Evolutionary conservation across 2,797 vertebrate genomes (phyloP).

Genomic region (Enteromius unitaeniatus): DNA sequence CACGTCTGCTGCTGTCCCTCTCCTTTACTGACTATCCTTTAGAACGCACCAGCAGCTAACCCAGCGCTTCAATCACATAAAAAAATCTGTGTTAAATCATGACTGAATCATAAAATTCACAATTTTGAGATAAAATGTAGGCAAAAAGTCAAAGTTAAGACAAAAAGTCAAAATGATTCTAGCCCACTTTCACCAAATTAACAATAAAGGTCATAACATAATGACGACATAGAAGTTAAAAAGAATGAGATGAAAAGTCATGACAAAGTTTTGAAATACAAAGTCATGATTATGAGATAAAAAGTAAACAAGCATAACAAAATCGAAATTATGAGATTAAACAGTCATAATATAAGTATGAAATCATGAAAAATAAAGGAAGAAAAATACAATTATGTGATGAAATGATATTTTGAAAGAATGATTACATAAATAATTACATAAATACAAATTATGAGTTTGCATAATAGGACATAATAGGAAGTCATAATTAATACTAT

Average conservation of each 20-base stretch:
- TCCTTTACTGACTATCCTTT: constrained; percentile 24
- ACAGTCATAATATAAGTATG: background rate
- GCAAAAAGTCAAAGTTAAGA: background rate
- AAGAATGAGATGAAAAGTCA: background rate
- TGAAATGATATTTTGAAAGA: background rate
- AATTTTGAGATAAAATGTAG: background rate
- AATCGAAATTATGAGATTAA: background rate
- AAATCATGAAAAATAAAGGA: background rate
- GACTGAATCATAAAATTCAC: background rate
- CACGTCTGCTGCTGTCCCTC: constrained; percentile 51
- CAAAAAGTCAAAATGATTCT: background rate
- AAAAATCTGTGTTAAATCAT: background rate
- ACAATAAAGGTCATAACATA: background rate
- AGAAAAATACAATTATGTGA: background rate
- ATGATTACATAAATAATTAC: no score
- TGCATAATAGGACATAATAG: no score
- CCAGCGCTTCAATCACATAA: background rate
- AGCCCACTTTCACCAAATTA: background rate
- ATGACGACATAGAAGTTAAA: background rate
- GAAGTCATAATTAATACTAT: background rate
- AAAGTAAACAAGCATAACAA: background rate
- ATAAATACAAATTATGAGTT: no score
- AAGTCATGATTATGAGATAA: background rate
- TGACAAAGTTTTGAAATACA: background rate
- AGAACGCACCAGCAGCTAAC: background rate